phyloP scores from a whole-genome alignment of 1,140 invertebrate species.

The Drosophila tristis region DNA sequence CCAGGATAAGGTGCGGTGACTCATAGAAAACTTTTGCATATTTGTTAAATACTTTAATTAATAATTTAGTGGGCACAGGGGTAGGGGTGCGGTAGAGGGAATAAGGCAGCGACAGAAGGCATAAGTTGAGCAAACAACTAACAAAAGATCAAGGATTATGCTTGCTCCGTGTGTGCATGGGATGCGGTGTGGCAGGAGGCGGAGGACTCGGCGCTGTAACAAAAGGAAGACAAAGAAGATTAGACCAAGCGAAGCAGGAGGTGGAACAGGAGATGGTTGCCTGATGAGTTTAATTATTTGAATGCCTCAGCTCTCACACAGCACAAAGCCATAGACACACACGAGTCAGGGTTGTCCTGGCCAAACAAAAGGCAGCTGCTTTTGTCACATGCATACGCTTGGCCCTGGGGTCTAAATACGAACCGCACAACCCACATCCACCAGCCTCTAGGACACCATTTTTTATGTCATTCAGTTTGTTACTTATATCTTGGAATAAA shows the following conservation, averaged over 20 bases:
- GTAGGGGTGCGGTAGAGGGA: neutral
- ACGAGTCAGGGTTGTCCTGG: constrained; percentile 59
- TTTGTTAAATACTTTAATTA: constrained; percentile 82
- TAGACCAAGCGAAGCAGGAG: constrained; percentile 57
- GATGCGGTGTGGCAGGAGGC: constrained; percentile 25
- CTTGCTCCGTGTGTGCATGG: constrained; percentile 47
- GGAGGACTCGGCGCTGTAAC: constrained; percentile 55
- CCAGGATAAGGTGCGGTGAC: constrained; percentile 36
- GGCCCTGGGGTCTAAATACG: no score
- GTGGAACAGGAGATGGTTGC: constrained; percentile 42
- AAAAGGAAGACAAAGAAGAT: constrained; percentile 77
- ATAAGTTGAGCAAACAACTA: constrained; percentile 78
- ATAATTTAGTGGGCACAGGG: constrained; percentile 64
- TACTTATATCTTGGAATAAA: no score
- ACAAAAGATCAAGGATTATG: constrained; percentile 81
- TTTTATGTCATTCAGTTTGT: no score
- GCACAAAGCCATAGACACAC: constrained; percentile 16
- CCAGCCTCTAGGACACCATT: no score
- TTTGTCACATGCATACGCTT: constrained; percentile 67
- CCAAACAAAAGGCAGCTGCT: constrained; percentile 79
- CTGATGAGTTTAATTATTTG: constrained; percentile 82
- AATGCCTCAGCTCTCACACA: constrained; percentile 69
- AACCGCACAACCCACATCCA: no score
- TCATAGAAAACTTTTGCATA: constrained; percentile 73
- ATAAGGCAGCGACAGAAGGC: constrained; percentile 16